Percentiles rank a stretch among this genome's conserved stretches.
phyloP scores from a whole-genome alignment of 2,797 vertebrate species.

The Phylloscopus collybita region DNA sequence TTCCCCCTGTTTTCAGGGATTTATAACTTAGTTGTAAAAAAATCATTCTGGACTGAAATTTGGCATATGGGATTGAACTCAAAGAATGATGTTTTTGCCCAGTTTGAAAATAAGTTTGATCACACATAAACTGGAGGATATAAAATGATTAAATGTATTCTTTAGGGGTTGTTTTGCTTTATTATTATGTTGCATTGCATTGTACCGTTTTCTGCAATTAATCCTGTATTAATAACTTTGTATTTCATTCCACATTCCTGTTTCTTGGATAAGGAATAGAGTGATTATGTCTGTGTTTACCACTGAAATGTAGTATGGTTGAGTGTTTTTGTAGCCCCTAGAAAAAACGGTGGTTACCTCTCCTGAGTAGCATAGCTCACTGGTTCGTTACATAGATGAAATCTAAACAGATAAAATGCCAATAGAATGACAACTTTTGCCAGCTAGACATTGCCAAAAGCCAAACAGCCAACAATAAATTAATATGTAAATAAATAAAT shows the following conservation, averaged over 20 bases:
- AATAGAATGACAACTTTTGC: neutral
- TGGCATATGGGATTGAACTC: neutral
- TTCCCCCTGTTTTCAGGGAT: conserved; percentile 58
- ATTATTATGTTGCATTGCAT: neutral
- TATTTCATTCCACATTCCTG: neutral
- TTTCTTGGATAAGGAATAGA: neutral
- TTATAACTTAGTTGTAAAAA: conserved; percentile 71
- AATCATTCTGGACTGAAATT: conserved; percentile 44
- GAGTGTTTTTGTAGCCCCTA: neutral
- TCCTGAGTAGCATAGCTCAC: neutral
- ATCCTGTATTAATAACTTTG: neutral
- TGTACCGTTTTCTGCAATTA: neutral
- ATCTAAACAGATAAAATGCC: neutral
- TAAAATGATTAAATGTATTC: neutral
- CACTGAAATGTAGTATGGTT: neutral
- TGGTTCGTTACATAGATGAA: neutral
- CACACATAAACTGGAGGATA: neutral
- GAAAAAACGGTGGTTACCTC: neutral
- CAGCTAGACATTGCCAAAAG: neutral
- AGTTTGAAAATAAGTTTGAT: conserved; percentile 40
- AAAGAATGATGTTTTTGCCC: conserved; percentile 17
- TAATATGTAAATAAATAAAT: neutral
- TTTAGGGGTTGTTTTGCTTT: neutral
- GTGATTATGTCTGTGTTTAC: neutral
- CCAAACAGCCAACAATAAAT: neutral